phyloP scores from a whole-genome alignment of 1,140 invertebrate species.

The Leptinotarsa lineolata region DNA sequence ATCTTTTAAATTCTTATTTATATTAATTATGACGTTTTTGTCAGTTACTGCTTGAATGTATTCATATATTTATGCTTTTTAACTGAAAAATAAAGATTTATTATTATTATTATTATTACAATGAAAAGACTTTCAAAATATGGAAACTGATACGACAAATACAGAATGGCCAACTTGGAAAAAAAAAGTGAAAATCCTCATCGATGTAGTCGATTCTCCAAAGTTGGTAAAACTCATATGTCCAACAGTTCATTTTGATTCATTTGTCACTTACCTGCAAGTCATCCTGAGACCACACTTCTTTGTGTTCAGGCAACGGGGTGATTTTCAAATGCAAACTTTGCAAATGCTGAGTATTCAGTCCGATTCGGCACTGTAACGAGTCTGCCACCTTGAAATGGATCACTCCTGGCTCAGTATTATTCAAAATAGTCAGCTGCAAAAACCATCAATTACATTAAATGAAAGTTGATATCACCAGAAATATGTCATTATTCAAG shows the following conservation, averaged over 20 bases:
- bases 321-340: constrained; percentile 88
- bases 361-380: constrained; percentile 81
- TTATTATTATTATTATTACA: too few species aligned
- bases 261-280: constrained; percentile 64
- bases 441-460: constrained; percentile 35
- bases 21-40: too few species aligned
- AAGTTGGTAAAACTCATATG: background rate
- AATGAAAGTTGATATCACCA: background rate
- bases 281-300: constrained; percentile 85
- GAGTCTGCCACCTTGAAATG: constrained; percentile 83
- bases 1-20: too few species aligned
- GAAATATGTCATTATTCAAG: too few species aligned
- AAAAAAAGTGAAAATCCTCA: background rate
- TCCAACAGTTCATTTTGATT: background rate
- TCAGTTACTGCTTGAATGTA: too few species aligned
- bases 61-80: too few species aligned
- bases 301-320: constrained; percentile 80
- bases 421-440: constrained; percentile 71
- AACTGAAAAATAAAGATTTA: too few species aligned
- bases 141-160: constrained; percentile 13
- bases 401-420: constrained; percentile 83
- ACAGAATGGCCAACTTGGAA: too few species aligned
- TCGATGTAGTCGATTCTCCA: background rate
- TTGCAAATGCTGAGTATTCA: constrained; percentile 86
- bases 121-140: too few species aligned